Evolutionary conservation across 2,888 invertebrate genomes (phyloP), one percentile per base, ranked within the genome.

Genomic region (Agrochola lota): DNA sequence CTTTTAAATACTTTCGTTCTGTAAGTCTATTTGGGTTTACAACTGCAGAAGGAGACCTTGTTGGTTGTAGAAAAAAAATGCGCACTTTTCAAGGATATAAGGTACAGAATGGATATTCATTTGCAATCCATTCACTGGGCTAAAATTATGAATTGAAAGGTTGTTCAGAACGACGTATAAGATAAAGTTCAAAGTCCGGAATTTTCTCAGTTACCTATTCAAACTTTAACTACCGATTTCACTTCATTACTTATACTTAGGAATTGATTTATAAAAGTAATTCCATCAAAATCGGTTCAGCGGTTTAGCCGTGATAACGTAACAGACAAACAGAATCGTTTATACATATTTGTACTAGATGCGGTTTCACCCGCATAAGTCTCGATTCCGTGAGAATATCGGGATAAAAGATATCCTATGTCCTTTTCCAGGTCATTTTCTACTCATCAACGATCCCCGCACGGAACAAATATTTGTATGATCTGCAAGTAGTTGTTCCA

Each of bases 1-100:
- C 81, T 75, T 85, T 80, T 46, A 80, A 84, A 69, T 35, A 75
- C 85, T 85, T 76, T 85, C 81, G 26, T 67, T 75, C 85, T 49
- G 83, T 67, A 55, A 52, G 12, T 23, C 49, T 30, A 68, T 20
- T 72, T n/a, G 11, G 8, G 9, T 49, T 64, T 52, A 49, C 57
- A 55, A 82, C 43, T 73, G 23, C 12, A n/a, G 55, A n/a, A 8
- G 40, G 11, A 26, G 2, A 60, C 81, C 85, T 83, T 76, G 63
- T 63, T 7, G 6, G 9, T 40, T 46, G 35, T 63, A 63, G 46
- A 62, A 75, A 80, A n/a, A 80, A 66, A 75, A 64, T 57, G 17
- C 15, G n/a, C 15, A 30, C 11, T 72, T n/a, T 60, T 80, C 74
- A 80, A 80, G 85, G 67, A 71, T 73, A 55, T 55, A 49, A 80